These are phyloP conservation scores for Neostethus bicornis DNA, from an alignment of 2,797 vertebrate genomes.

Conservation along the genomic window DNA sequence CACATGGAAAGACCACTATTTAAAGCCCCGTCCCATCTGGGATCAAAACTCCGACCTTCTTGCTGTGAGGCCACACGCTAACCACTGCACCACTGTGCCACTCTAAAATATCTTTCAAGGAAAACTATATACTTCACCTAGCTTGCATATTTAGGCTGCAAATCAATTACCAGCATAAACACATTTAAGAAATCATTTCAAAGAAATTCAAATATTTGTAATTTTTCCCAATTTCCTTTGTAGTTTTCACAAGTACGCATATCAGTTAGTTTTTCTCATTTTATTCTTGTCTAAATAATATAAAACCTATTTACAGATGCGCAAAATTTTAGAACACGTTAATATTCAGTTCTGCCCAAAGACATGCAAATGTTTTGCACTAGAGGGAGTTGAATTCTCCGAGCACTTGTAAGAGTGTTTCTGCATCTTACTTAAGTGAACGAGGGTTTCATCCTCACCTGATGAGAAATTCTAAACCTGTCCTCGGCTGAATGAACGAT, in stretches of 20 bases:
- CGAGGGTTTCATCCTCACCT: constrained; percentile 35
- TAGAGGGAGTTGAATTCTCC: constrained; percentile 24
- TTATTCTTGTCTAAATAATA: constrained; percentile 56
- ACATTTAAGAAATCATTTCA: no score
- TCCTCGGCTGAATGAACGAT: constrained; percentile 34
- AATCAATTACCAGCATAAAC: no score
- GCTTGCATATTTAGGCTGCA: no score
- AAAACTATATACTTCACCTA: no score
- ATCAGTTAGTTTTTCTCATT: constrained; percentile 50
- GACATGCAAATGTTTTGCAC: constrained; percentile 64
- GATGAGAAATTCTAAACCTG: constrained; percentile 39
- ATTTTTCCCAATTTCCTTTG: constrained; percentile 24
- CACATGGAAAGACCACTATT: no score
- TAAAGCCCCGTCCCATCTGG: no score
- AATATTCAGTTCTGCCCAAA: constrained; percentile 65
- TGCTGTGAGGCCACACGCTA: no score
- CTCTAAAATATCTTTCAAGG: no score
- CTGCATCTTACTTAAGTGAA: constrained; percentile 21
- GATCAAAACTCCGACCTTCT: no score
- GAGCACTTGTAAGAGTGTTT: constrained; percentile 23
- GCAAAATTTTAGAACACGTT: constrained; percentile 24
- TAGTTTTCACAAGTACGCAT: constrained; percentile 36
- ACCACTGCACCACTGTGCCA: no score
- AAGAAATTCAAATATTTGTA: no score
- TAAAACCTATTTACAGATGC: constrained; percentile 51